Percentiles rank a stretch among this genome's conserved stretches.
phyloP scores from a whole-genome alignment of 2,888 invertebrate genomes.

The Nomada ferruginata region DNA sequence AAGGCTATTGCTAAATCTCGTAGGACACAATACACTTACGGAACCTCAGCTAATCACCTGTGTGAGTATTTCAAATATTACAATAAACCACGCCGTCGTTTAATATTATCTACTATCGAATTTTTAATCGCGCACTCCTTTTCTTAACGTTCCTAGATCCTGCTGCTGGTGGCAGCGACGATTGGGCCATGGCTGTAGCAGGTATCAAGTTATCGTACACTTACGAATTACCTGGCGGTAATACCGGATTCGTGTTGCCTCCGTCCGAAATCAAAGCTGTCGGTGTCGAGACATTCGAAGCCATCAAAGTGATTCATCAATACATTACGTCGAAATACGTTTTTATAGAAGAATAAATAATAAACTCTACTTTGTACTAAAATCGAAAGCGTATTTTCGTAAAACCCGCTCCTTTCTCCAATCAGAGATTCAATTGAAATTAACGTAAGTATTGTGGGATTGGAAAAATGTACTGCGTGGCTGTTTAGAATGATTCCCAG shows the following conservation, averaged over 20 bases:
- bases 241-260: slow-evolving; percentile 86
- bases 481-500: background rate
- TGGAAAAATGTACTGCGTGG: background rate
- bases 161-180: slow-evolving; percentile 88
- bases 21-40: slow-evolving; percentile 79
- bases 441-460: too few relatives aligned
- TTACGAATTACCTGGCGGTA: slow-evolving; percentile 87
- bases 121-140: background rate
- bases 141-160: slow-evolving; percentile 79
- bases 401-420: background rate
- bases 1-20: slow-evolving; percentile 64
- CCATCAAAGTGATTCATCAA: slow-evolving; percentile 85
- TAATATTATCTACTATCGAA: too few relatives aligned
- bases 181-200: slow-evolving; percentile 86
- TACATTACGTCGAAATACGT: slow-evolving; percentile 73
- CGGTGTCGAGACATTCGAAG: slow-evolving; percentile 87
- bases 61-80: slow-evolving; percentile 64
- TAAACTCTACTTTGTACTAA: slow-evolving; percentile 1
- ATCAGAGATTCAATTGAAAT: too few relatives aligned
- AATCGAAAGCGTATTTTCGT: background rate
- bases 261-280: slow-evolving; percentile 86
- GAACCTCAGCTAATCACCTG: slow-evolving; percentile 84
- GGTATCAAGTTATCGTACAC: slow-evolving; percentile 87
- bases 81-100: too few relatives aligned
- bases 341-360: background rate